A percentile compares a stretch with the other conserved stretches of the same genome.
phyloP scores from a whole-genome alignment of 2,797 vertebrate genomes.

The Enteromius viviparus region DNA sequence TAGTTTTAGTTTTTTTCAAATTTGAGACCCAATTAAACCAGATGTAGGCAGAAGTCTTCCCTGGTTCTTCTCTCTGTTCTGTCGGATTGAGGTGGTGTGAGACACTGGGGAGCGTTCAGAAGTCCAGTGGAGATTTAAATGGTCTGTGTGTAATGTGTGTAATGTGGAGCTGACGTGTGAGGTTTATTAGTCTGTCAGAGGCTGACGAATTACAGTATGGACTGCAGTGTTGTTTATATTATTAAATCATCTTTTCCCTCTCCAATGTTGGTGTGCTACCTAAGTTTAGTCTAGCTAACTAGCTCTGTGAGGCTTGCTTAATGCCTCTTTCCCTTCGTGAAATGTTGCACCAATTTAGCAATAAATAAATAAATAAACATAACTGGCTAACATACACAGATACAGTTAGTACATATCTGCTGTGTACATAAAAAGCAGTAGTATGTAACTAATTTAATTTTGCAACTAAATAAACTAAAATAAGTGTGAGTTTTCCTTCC shows the following conservation, averaged over 20 bases:
- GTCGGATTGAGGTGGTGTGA: conserved; percentile 4
- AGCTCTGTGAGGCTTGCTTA: not conserved
- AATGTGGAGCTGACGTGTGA: conserved; percentile 74
- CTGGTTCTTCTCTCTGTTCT: conserved; percentile 2
- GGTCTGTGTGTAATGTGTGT: conserved; percentile 76
- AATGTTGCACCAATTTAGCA: not conserved
- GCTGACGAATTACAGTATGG: conserved; percentile 61
- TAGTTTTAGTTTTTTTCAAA: not conserved
- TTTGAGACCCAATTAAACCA: not conserved
- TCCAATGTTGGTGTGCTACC: not conserved
- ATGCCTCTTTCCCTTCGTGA: not conserved
- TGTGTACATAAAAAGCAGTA: not conserved
- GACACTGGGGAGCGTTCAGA: conserved; percentile 29
- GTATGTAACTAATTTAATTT: not conserved
- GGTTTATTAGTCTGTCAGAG: conserved; percentile 74
- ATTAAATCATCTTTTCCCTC: conserved; percentile 21
- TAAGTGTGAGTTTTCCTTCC: not conserved
- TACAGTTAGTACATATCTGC: not conserved
- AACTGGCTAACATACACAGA: not conserved
- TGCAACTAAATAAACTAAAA: not conserved
- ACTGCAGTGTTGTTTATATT: conserved; percentile 52
- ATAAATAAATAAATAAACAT: not conserved
- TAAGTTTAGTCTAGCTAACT: conserved; percentile 18
- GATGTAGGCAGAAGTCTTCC: not conserved
- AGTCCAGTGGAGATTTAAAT: conserved; percentile 69